Conservation (phyloP, 2,888 invertebrate genomes). For the Allolobophora icterica region DNA sequence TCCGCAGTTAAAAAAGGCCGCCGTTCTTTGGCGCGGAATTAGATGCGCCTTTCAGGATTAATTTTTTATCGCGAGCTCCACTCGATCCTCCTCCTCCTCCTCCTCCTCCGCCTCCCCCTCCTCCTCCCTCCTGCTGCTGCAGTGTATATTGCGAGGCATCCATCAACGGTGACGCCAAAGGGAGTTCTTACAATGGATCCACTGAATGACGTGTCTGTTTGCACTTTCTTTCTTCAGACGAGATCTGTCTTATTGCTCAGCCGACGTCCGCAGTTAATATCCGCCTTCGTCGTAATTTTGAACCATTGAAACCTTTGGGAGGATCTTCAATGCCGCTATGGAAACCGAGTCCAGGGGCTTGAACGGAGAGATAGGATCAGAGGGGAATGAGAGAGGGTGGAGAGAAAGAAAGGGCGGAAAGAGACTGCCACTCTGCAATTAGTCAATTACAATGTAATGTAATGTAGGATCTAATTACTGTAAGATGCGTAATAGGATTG, state of each 20-base stretch:
- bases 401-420: not conserved
- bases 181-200: not conserved
- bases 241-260: no score
- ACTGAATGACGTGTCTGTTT: not conserved
- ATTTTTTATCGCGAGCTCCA: no score
- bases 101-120: conserved; percentile 26
- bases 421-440: no score
- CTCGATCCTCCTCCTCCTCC: conserved; percentile 19
- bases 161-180: not conserved
- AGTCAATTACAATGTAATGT: not conserved
- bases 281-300: not conserved
- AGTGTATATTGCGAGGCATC: not conserved
- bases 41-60: no score
- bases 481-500: not conserved
- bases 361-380: not conserved
- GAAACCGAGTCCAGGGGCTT: not conserved
- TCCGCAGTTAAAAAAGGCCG: no score
- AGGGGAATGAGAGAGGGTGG: not conserved
- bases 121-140: not conserved
- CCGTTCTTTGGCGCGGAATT: no score
- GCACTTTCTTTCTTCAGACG: not conserved
- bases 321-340: not conserved
- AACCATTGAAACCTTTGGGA: not conserved
- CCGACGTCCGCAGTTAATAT: no score
- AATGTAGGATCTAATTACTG: not conserved